Conservation (phyloP, 1,140 invertebrate species). For the Drosophila bifasciata region DNA sequence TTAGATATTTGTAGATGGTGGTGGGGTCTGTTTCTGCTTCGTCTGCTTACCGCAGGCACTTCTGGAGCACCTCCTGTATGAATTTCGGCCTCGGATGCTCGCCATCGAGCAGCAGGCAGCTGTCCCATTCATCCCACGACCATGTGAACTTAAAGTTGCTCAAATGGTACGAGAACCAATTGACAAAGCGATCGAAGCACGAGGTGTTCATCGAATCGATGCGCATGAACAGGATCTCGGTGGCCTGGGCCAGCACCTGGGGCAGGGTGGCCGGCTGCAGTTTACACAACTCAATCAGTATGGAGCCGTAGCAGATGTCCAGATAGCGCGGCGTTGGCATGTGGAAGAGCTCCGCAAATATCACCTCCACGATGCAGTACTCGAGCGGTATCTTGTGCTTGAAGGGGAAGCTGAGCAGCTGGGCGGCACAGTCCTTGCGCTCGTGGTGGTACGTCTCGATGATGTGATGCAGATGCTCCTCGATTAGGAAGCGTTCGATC, state of each 20-base stretch:
- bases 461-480: constrained; percentile 98
- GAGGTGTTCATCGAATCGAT: constrained; percentile 98
- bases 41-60: constrained; percentile 91
- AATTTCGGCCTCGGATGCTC: constrained; percentile 98
- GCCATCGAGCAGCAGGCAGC: constrained; percentile 91
- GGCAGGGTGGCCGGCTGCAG: constrained; percentile 98
- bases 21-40: too few relatives aligned
- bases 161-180: constrained; percentile 99
- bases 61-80: constrained; percentile 95
- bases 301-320: constrained; percentile 97
- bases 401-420: constrained; percentile 95
- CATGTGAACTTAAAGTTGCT: constrained; percentile 99
- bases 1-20: neutral
- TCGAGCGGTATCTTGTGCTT: constrained; percentile 98
- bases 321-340: constrained; percentile 94
- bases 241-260: constrained; percentile 98
- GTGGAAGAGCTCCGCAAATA: constrained; percentile 97
- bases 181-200: constrained; percentile 98
- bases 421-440: constrained; percentile 96
- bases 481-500: constrained; percentile 98
- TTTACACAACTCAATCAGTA: constrained; percentile 98
- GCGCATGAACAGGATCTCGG: constrained; percentile 97
- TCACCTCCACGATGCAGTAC: constrained; percentile 99
- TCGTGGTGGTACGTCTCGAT: constrained; percentile 95
- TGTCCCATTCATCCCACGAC: constrained; percentile 99